Percentiles rank a stretch among this genome's conserved stretches.
phyloP scores from a whole-genome alignment of 2,888 invertebrate species.

The Cistogaster globosa region DNA sequence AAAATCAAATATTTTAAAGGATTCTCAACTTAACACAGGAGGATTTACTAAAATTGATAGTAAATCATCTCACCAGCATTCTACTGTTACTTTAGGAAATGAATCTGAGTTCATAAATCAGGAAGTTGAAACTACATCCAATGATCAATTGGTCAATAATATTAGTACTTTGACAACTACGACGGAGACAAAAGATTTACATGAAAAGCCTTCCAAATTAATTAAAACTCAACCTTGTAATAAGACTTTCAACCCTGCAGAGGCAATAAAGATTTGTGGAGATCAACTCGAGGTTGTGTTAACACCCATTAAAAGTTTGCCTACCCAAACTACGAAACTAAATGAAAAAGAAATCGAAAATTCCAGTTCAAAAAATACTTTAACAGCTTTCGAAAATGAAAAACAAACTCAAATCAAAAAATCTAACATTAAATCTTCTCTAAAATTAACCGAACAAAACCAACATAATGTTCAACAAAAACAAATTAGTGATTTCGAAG shows the following conservation, averaged over 20 bases:
- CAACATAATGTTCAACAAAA: too few relatives aligned
- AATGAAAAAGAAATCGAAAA: neutral
- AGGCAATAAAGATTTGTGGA: neutral
- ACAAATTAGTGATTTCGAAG: too few relatives aligned
- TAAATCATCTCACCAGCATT: neutral
- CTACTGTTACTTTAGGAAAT: neutral
- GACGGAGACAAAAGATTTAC: neutral
- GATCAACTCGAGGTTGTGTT: neutral
- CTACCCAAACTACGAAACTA: neutral
- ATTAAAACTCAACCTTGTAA: neutral
- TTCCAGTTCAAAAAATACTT: neutral
- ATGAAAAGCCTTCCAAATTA: neutral
- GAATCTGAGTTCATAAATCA: neutral
- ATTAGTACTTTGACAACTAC: neutral
- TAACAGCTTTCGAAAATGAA: neutral
- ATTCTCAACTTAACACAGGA: neutral
- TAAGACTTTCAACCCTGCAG: neutral
- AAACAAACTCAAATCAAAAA: too few relatives aligned
- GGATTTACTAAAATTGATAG: neutral
- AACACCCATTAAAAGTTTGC: neutral
- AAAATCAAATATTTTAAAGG: neutral
- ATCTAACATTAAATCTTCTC: too few relatives aligned
- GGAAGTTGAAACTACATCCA: neutral
- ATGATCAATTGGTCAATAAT: neutral
- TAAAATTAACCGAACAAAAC: too few relatives aligned